phyloP scores from a whole-genome alignment of 1,140 invertebrate species.

The Cyphomyrmex costatus region DNA sequence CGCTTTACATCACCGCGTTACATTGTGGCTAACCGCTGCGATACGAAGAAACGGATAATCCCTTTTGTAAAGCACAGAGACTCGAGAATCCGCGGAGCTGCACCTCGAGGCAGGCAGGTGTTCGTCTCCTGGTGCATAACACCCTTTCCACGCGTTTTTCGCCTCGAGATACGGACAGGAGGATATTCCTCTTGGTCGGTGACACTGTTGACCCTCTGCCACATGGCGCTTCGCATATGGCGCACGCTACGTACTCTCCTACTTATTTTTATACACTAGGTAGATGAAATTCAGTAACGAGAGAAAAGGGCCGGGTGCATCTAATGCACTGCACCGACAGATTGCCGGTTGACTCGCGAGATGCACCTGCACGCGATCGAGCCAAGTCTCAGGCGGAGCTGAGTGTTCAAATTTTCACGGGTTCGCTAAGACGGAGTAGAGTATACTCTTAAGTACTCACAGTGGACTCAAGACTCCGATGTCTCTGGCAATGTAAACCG shows the following conservation, averaged over 20 bases:
- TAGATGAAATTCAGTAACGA: slow-evolving; percentile 71
- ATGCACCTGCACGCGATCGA: slow-evolving; percentile 69
- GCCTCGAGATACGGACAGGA: slow-evolving; percentile 25
- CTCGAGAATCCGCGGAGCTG: slow-evolving; percentile 31
- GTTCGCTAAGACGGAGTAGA: slow-evolving; percentile 12
- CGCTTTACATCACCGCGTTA: slow-evolving; percentile 68
- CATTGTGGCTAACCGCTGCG: slow-evolving; percentile 65
- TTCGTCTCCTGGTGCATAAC: slow-evolving; percentile 27
- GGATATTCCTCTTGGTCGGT: slow-evolving; percentile 56
- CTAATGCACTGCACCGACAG: slow-evolving; percentile 58
- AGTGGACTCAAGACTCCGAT: slow-evolving; percentile 17
- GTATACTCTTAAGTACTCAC: slow-evolving; percentile 36
- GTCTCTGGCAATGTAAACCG: slow-evolving; percentile 41
- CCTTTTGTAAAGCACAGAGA: slow-evolving; percentile 35
- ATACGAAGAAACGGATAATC: slow-evolving; percentile 67
- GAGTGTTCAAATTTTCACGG: slow-evolving; percentile 49
- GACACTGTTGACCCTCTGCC: slow-evolving; percentile 75
- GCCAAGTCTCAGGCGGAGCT: neutral
- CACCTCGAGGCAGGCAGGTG: slow-evolving; percentile 77
- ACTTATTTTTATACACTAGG: slow-evolving; percentile 65
- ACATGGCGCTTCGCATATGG: slow-evolving; percentile 77
- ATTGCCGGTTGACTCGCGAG: slow-evolving; percentile 67
- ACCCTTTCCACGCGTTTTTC: slow-evolving; percentile 35
- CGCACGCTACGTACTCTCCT: slow-evolving; percentile 48
- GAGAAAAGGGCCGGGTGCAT: slow-evolving; percentile 35